Percentiles rank a stretch among this genome's conserved stretches.
Evolutionary conservation across 1,140 invertebrate species (phyloP).

Genomic region (Cydia fagiglandana): DNA sequence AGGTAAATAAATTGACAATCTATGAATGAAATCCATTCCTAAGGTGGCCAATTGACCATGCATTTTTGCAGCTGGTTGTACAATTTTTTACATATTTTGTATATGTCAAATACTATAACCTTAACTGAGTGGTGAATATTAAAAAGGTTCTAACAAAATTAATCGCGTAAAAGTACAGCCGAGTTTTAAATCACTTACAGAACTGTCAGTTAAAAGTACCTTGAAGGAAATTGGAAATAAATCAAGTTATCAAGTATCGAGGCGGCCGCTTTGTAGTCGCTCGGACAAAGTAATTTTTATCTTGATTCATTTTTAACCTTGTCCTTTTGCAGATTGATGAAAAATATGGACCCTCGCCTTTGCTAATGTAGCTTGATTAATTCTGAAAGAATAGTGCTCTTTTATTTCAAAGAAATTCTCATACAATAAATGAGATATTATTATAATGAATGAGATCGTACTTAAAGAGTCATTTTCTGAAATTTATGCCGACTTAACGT

Average conservation of each 20-base stretch:
- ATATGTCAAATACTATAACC: no score
- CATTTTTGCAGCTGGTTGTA: no score
- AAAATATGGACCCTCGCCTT: background rate
- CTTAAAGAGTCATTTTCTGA: background rate
- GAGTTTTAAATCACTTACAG: slow-evolving; percentile 1
- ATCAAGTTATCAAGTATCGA: slow-evolving; percentile 20
- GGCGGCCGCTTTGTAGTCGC: background rate
- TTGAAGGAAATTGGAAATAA: background rate
- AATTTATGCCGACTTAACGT: background rate
- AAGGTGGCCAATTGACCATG: no score
- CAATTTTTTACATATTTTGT: background rate
- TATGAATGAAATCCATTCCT: no score
- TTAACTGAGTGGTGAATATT: no score
- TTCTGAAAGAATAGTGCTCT: background rate
- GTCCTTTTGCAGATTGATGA: background rate
- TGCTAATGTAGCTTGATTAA: slow-evolving; percentile 11
- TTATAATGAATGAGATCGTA: background rate
- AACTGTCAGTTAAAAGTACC: background rate
- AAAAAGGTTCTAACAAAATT: background rate
- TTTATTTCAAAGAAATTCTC: background rate
- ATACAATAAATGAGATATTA: no score
- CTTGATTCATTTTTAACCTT: background rate
- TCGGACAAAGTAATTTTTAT: slow-evolving; percentile 9
- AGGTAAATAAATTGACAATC: no score
- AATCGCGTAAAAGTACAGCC: background rate